phyloP scores from a whole-genome alignment of 2,888 invertebrate genomes.

The Zeuzera pyrina region DNA sequence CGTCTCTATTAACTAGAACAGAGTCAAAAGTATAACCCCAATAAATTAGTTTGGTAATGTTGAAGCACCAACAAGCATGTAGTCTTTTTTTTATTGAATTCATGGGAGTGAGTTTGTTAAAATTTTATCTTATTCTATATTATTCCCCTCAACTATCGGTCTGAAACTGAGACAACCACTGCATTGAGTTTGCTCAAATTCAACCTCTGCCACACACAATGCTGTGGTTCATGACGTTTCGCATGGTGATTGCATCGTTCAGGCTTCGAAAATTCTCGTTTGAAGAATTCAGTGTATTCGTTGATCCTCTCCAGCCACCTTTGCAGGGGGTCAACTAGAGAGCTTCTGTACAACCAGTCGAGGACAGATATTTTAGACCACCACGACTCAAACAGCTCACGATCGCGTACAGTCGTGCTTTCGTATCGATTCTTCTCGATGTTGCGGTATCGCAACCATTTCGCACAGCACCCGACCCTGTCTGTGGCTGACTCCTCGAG shows the following conservation, averaged over 20 bases:
- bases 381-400: conserved; percentile 36
- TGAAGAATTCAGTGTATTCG: conserved; percentile 29
- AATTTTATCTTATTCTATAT: no score
- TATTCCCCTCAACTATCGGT: conserved; percentile 40
- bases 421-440: conserved; percentile 28
- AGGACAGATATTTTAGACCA: conserved; percentile 40
- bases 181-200: conserved; percentile 38
- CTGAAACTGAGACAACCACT: conserved; percentile 37
- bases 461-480: conserved; percentile 34
- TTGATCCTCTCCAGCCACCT: conserved; percentile 48
- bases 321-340: conserved; percentile 46
- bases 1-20: no score
- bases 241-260: neutral
- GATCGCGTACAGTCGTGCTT: conserved; percentile 25
- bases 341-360: conserved; percentile 49
- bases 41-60: no score
- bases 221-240: conserved; percentile 11
- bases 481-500: conserved; percentile 15
- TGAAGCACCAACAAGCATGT: no score
- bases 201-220: conserved; percentile 34
- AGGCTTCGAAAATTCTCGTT: conserved; percentile 8
- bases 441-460: conserved; percentile 30
- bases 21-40: no score
- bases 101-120: no score
- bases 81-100: no score